These are phyloP conservation scores for Fissipunctia ypsillon DNA, from an alignment of 2,888 invertebrate genomes.

Conservation along the genomic window DNA sequence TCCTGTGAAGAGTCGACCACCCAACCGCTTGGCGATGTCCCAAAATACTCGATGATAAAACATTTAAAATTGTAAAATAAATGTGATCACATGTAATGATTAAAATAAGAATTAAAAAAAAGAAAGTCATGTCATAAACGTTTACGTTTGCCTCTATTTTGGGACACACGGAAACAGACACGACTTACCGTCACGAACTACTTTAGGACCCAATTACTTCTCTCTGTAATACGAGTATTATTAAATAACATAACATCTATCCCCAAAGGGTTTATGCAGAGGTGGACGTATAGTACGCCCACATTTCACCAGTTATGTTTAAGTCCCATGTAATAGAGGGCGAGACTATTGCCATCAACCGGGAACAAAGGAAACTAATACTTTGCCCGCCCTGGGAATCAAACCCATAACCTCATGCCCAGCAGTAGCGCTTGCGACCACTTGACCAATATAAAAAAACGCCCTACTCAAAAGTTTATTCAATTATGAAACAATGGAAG, in stretches of 20 bases:
- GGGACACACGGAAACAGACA: slow-evolving; percentile 52
- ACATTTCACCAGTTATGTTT: too few relatives aligned
- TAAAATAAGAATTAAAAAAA: slow-evolving; percentile 37
- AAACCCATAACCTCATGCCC: too few relatives aligned
- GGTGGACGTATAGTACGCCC: background rate
- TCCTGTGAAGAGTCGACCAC: too few relatives aligned
- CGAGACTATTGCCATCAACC: background rate
- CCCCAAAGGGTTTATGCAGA: background rate
- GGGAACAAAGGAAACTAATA: too few relatives aligned
- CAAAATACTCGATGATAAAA: too few relatives aligned
- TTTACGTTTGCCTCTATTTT: slow-evolving; percentile 46
- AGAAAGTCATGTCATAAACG: slow-evolving; percentile 49
- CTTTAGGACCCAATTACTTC: slow-evolving; percentile 42
- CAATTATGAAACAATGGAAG: slow-evolving; percentile 60
- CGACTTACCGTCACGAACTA: slow-evolving; percentile 27
- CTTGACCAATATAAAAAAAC: background rate
- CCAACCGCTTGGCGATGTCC: too few relatives aligned
- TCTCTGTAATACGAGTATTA: slow-evolving; percentile 16
- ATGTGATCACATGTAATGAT: slow-evolving; percentile 10
- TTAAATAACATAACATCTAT: background rate
- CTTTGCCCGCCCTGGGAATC: too few relatives aligned
- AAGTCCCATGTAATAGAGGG: too few relatives aligned
- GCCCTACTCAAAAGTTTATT: slow-evolving; percentile 35
- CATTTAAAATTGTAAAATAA: slow-evolving; percentile 23
- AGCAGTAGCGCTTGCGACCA: background rate